Evolutionary conservation across 2,888 invertebrate genomes (phyloP), one percentile per base, ranked within the genome.

Genomic region (Plemyria rubiginata): DNA sequence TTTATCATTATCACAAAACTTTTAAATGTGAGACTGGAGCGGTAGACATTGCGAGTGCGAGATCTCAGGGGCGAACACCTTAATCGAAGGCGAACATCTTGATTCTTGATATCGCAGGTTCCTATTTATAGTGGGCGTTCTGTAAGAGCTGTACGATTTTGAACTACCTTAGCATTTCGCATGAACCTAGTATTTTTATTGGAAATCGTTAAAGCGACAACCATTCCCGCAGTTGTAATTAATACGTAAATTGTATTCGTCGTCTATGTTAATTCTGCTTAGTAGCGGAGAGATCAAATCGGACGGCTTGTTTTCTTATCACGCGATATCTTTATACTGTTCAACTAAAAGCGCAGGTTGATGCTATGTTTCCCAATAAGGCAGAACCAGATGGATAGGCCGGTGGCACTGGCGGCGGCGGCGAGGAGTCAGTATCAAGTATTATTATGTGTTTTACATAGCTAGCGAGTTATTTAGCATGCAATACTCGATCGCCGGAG

Each of bases 401-500:
- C 70, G 72, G 74, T 72, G 72, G 74, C 74, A 71, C 71, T 64
- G 75, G 66, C 72, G 16, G 0, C 65, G 74, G 66, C 72, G 16
- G 1, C 28, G 40, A 52, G 29, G 41, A 29, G 60, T 64, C 60
- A 64, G 67, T 77, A 77, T 81, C 80, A 74, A 70, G 77, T 79
- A 79, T 67, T 78, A 77, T 71, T 66, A 76, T 82, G 76, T 75
- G 80, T 84, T 85, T 81, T 80, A 81, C 80, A 82, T 78, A 73
- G 71, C 74, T 72, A 58, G 72, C 67, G 51, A 70, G 75, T 77
- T 82, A 79, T 81, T 88, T 86, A 84, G 84, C 82, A 89, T 88
- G 85, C 88, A 82, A 77, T 78, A 74, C 83, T 79, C 82, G 85
- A 79, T 71, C 75, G 78, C 73, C 77, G 80, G 77, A 75, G 73